Conservation (phyloP, 2,888 invertebrate genomes). For the Eudasyphora cyanicolor region DNA sequence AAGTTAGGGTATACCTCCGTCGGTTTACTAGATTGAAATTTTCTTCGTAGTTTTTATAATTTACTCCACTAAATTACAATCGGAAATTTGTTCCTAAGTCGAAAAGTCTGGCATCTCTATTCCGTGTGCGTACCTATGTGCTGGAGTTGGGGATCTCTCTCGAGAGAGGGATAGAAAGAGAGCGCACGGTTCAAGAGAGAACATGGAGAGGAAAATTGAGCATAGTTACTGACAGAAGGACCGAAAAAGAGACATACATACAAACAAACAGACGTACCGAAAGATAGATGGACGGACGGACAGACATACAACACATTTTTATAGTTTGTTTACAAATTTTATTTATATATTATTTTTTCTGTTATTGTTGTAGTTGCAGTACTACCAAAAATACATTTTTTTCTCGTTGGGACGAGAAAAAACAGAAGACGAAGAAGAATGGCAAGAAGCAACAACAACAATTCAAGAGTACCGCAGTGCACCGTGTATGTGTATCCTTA, state of each 20-base stretch:
- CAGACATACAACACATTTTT: constrained; percentile 31
- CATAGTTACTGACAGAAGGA: background rate
- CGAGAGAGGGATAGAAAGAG: background rate
- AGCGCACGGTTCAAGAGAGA: background rate
- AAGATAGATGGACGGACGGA: background rate
- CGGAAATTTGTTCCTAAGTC: too few relatives aligned
- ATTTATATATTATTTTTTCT: constrained; percentile 43
- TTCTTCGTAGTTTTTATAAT: too few relatives aligned
- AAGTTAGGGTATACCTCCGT: too few relatives aligned
- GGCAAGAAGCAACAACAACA: background rate
- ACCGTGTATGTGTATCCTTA: constrained; percentile 20
- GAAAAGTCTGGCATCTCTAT: too few relatives aligned
- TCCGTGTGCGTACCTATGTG: constrained; percentile 22
- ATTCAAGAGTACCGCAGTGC: constrained; percentile 19
- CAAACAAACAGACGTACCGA: too few relatives aligned
- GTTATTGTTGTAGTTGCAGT: constrained; percentile 10
- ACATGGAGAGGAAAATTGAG: background rate
- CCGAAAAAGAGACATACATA: background rate
- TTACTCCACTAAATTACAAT: too few relatives aligned
- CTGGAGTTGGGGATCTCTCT: too few relatives aligned
- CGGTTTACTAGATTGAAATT: too few relatives aligned
- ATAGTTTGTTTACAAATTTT: constrained; percentile 59
- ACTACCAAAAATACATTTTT: constrained; percentile 20
- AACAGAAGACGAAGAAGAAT: background rate
- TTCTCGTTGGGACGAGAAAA: background rate